Percentiles rank a stretch among this genome's conserved stretches.
Evolutionary conservation across 1,140 invertebrate species (phyloP).

Genomic region (Pseudomyrmex flavicornis): DNA sequence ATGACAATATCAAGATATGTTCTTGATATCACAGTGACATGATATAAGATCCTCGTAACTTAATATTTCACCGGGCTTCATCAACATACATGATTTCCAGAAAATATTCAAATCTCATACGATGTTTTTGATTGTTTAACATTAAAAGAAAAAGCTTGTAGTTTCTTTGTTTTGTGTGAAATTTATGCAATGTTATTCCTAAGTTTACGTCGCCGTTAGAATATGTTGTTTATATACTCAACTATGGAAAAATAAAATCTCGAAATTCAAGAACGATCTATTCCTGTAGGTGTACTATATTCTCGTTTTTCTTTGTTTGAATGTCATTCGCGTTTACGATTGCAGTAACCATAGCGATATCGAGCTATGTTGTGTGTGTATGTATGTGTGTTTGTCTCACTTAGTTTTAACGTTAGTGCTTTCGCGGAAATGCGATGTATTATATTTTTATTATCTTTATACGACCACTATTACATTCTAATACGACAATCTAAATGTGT

Average conservation of each 20-base stretch:
- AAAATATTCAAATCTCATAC: constrained; percentile 24
- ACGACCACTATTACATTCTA: neutral
- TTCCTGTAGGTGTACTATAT: neutral
- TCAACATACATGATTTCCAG: neutral
- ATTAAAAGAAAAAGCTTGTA: neutral
- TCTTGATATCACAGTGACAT: neutral
- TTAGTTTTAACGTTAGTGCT: constrained; percentile 2
- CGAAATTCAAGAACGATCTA: neutral
- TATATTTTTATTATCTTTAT: neutral
- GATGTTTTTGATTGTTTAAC: neutral
- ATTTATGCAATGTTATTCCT: neutral
- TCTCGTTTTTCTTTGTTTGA: neutral
- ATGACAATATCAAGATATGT: neutral
- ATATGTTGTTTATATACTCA: neutral
- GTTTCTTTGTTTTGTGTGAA: neutral
- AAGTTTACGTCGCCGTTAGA: neutral
- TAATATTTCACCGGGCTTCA: neutral
- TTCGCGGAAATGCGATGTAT: neutral
- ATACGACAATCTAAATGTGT: neutral
- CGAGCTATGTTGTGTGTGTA: no score
- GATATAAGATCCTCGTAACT: constrained; percentile 26
- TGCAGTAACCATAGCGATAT: neutral
- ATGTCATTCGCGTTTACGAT: neutral
- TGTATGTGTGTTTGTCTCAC: neutral
- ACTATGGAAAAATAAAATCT: constrained; percentile 5